A percentile compares a stretch with the other conserved stretches of the same genome.
Conservation (phyloP, 2,113 vertebrate genomes). For the Halichoerus grypus region DNA sequence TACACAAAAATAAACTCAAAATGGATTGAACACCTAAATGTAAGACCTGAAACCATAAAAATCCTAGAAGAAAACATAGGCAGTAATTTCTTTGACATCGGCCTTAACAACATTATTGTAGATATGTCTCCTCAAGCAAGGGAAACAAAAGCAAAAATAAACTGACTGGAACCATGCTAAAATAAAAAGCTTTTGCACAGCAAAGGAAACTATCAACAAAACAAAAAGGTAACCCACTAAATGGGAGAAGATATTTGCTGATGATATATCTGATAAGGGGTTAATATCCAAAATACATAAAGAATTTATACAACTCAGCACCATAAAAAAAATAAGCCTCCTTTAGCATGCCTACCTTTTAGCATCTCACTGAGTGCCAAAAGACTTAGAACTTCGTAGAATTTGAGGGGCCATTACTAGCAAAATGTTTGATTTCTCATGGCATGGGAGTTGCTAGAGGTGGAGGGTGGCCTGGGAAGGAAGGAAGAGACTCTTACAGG, state of each 20-base stretch:
- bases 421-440: constrained; percentile 3
- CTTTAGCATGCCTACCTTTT: neutral
- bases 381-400: neutral
- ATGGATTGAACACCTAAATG: neutral
- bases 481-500: neutral
- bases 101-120: neutral
- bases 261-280: neutral
- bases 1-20: neutral
- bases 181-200: neutral
- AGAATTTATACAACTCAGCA: neutral
- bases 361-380: neutral
- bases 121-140: neutral
- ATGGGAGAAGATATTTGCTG: neutral
- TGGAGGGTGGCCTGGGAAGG: neutral
- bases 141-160: neutral
- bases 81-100: neutral
- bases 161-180: neutral
- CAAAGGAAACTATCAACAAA: neutral
- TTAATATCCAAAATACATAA: neutral
- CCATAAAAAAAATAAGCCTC: neutral
- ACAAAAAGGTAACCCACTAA: neutral
- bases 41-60: neutral
- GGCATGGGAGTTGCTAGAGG: neutral
- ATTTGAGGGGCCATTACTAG: neutral
- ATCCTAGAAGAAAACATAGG: neutral